Base-by-base conservation (phyloP, 2,888 invertebrate species). In the Carabus problematicus region DNA sequence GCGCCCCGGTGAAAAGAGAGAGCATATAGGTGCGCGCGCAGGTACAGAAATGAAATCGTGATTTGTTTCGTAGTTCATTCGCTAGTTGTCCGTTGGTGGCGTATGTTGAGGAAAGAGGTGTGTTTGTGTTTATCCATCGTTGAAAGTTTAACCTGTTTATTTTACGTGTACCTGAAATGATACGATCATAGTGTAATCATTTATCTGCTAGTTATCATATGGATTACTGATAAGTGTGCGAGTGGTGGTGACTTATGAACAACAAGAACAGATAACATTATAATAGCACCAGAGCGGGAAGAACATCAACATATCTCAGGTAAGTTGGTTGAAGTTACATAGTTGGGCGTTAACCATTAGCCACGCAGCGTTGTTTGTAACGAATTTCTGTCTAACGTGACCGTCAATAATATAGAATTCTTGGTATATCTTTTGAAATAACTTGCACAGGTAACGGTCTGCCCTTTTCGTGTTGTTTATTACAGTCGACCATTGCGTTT, bases 301-400 rank as follows among this genome's bases (percentile, higher is more conserved):
- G 58, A 66, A 54, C 45, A 58, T 55, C 19, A 54, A 40, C 52
- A 40, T 55, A 29, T 41, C 55, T 55, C 68, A 69, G 68, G 68
- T 69, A 45, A 45, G 68, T 49, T 9, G 43, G n/a, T n/a, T n/a
- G n/a, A n/a, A n/a, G n/a, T 40, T 56, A 56, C 29, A 3, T 29
- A 29, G 47, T 66, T 69, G 68, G 68, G 68, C 68, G 68, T 69
- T 69, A 69, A 69, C 68, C 68, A 61, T 19, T 41, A 62, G 68
- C 68, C 68, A 69, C 68, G 68, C 68, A 69, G 55, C 52, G 52
- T 29, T 29, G 29, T 29, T 29, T 6, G 6, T 29, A 29, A 29
- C 29, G 29, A 29, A 29, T 29, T 29, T 29, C 6, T 6, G 29
- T 29, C 29, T 29, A 29, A 29, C 3, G 3, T 29, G 6, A 29